Evolutionary conservation across 2,113 vertebrate species (phyloP), one percentile per base, ranked within the genome.

Genomic region (Grus americana): DNA sequence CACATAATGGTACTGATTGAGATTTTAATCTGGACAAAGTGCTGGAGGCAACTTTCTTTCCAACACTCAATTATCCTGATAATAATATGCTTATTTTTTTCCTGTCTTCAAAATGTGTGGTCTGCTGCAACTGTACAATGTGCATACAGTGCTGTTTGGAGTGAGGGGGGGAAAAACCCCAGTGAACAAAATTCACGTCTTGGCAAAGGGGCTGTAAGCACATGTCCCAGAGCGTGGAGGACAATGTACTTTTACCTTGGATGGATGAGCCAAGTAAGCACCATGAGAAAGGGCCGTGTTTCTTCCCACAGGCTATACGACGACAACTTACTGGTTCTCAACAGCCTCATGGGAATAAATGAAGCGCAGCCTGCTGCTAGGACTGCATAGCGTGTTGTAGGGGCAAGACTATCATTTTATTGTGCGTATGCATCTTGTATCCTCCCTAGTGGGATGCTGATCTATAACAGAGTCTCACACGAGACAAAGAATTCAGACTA

Each of bases 1-100:
- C 92, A 91, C 92, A 96, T 97, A 96, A 96, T 93, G 92, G 89
- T 50, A 55, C 95, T 93, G 95, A 94, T 91, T 93, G 92, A 96
- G 91, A 95, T 96, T 96, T 94, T 96, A 96, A 95, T 96, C 91
- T 85, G 92, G 93, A 94, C 91, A 38, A 83, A 94, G 66, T 44
- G 61, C 50, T 61, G 54, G 63, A 79, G 80, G 94, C 83, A 92
- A 90, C 88, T 91, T 90, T 94, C 73, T 52, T 90, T 93, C 95
- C 90, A 96, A 74, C 92, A 58, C 67, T 68, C 88, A 94, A 90
- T 96, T 96, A 96, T 92, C 71, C 55, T 59, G 84, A 96, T 95
- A 94, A 89, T 91, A 92, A 92, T 91, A 95, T 70, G 72, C 66
- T 80, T 84, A 30, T 44, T 78, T 95, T 66, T 66, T 65, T 22